A percentile compares a stretch with the other conserved stretches of the same genome.
Conservation (phyloP, 2,888 invertebrate species). For the Ypsolopha scabrella region DNA sequence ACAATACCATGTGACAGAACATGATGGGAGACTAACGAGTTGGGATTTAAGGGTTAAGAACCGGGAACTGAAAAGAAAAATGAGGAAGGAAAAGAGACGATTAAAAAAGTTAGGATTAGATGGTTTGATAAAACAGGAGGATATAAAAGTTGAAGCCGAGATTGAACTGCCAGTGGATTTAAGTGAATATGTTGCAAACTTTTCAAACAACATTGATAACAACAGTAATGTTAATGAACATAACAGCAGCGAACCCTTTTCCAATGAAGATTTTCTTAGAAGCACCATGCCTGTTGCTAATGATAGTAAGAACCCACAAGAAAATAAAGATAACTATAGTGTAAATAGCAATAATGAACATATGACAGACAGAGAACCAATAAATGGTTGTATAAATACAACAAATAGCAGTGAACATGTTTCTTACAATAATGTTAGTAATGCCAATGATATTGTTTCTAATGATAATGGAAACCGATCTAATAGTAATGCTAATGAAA, state of each 20-base stretch:
- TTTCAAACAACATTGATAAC: background rate
- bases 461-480: slow-evolving; percentile 4
- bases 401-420: background rate
- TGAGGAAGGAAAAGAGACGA: slow-evolving; percentile 40
- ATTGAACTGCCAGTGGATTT: slow-evolving; percentile 43
- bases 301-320: too few relatives aligned
- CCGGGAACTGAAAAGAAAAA: slow-evolving; percentile 32
- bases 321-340: too few relatives aligned
- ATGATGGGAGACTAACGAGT: slow-evolving; percentile 50
- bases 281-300: too few relatives aligned
- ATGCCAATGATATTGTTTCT: background rate
- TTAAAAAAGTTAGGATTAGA: slow-evolving; percentile 25
- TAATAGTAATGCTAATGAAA: slow-evolving; percentile 6
- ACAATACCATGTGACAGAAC: slow-evolving; percentile 44
- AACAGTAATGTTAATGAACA: background rate
- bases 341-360: too few relatives aligned
- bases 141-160: slow-evolving; percentile 25
- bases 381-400: too few relatives aligned
- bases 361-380: too few relatives aligned
- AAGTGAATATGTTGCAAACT: slow-evolving; percentile 5
- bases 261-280: too few relatives aligned
- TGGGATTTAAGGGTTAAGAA: slow-evolving; percentile 48
- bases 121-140: slow-evolving; percentile 23
- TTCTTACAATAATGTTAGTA: background rate
- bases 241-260: background rate